Evolutionary conservation across 2,797 vertebrate species (phyloP).

Genomic region (Hydrophis major): DNA sequence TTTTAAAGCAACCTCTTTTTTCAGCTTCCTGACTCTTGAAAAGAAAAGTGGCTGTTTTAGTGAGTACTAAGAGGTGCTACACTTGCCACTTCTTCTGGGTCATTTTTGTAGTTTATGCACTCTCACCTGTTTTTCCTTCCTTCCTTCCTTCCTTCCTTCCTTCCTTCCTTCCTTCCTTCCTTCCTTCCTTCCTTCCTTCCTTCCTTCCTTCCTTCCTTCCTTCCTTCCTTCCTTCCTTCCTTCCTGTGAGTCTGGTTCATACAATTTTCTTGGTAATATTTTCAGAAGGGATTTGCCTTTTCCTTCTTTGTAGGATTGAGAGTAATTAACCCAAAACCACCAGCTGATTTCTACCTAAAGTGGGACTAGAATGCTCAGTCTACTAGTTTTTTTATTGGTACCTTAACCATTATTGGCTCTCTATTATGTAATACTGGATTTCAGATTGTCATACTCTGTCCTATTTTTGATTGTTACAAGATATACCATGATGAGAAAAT

Average conservation of each 20-base stretch:
- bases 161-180: no score
- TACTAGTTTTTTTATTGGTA: neutral
- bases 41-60: neutral
- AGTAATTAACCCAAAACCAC: neutral
- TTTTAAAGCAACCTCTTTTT: neutral
- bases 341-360: neutral
- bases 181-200: no score
- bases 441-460: neutral
- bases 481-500: neutral
- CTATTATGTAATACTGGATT: neutral
- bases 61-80: neutral
- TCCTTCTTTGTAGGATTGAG: neutral
- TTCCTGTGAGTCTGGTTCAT: neutral
- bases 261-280: neutral
- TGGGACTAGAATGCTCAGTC: neutral
- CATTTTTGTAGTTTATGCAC: neutral
- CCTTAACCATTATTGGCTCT: neutral
- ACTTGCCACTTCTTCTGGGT: neutral
- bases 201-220: no score
- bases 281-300: neutral
- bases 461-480: neutral
- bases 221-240: no score
- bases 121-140: no score
- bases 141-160: no score
- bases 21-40: neutral